Base-by-base conservation (phyloP, 2,797 vertebrate species). In the Coendou prehensilis region DNA sequence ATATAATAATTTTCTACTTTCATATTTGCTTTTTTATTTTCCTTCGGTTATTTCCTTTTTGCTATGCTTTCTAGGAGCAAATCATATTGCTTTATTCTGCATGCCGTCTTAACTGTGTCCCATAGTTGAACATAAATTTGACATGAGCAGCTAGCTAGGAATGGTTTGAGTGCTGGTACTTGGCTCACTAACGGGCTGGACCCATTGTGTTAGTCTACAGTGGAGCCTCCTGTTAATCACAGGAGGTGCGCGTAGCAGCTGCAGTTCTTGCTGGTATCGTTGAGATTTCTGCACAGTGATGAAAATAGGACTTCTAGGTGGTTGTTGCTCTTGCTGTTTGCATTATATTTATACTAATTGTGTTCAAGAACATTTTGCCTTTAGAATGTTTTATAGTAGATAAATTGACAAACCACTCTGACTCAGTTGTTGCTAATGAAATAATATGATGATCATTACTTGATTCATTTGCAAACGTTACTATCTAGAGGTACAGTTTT, bases 351-450 rank as follows among this genome's bases (percentile, higher is more conserved):
- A 57, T 54, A 5, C 37, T 86, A 17, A 80, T n/a, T 78, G 6
- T 47, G 23, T 63, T 87, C 76, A 64, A 75, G 73, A 80, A n/a
- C 73, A 33, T 85, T 83, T 75, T 57, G 18, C 18, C n/a, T 80
- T 84, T 52, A 83, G 37, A 57, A n/a, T 92, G 67, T 50, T 86
- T 63, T 75, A 15, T 63, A 54, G 76, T 91, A 54, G 57, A 18
- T 87, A 69, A 63, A 10, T 30, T 54, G 63, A 33, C 83, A 67
- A 87, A 41, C 20, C 9, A 10, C 1, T 78, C 41, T 23, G 22
- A 45, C 33, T 93, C 79, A 79, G 8, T 79, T 47, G 33, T 67
- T 33, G 9, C 47, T 84, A 15, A 14, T 30, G 26, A 89, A 89
- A 14, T 75, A 61, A 37, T 37, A 11, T 17, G 56, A 80, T 83